Percentiles rank a stretch among this genome's conserved stretches.
Evolutionary conservation across 2,888 invertebrate genomes (phyloP).

Genomic region (Tenodera sinensis): DNA sequence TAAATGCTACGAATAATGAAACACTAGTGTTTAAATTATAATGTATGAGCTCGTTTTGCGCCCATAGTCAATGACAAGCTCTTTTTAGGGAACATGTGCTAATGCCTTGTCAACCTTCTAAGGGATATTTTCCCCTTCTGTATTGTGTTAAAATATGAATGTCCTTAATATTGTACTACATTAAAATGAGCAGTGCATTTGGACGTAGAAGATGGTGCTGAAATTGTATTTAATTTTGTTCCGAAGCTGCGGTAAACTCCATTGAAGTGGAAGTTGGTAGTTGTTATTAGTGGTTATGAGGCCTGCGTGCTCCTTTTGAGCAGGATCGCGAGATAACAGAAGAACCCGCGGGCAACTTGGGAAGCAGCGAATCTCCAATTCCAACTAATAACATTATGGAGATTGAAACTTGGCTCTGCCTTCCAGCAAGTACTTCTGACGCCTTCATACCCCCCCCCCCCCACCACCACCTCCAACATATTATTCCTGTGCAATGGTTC

Average conservation of each 20-base stretch:
- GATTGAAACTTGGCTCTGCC: slow-evolving; percentile 4
- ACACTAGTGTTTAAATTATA: no score
- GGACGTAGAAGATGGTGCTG: no score
- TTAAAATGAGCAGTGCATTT: no score
- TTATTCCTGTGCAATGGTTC: background rate
- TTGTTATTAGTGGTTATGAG: background rate
- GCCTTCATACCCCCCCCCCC: background rate
- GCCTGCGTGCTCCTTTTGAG: background rate
- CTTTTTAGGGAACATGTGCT: no score
- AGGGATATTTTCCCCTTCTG: no score
- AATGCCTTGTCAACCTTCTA: no score
- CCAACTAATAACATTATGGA: slow-evolving; percentile 1
- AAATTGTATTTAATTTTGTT: background rate
- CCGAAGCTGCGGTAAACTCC: background rate
- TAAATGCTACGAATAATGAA: no score
- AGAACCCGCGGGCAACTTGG: background rate
- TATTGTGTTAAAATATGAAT: no score
- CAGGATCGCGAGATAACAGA: background rate
- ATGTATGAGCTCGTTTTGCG: no score
- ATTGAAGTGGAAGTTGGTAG: background rate
- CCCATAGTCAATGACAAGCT: no score
- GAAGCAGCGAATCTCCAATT: slow-evolving; percentile 1
- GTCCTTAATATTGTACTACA: no score
- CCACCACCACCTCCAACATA: background rate
- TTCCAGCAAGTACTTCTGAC: background rate